phyloP scores from a whole-genome alignment of 2,888 invertebrate genomes.

The Xanthia icteritia region DNA sequence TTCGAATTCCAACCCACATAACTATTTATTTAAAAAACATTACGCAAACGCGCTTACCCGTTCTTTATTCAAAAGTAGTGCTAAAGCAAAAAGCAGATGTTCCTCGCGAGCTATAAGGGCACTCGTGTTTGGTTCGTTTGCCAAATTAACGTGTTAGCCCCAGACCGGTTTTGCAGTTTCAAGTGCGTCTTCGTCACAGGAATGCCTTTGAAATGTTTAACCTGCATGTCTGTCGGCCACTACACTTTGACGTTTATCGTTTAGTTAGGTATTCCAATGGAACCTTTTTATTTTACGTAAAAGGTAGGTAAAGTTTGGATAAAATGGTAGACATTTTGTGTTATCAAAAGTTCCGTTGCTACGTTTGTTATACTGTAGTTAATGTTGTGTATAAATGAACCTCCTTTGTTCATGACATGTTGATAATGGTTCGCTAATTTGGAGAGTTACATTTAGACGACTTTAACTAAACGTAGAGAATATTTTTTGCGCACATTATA shows the following conservation, averaged over 20 bases:
- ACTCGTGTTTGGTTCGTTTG: slow-evolving; percentile 84
- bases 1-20: slow-evolving; percentile 5
- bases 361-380: background rate
- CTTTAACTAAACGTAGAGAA: background rate
- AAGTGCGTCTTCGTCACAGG: slow-evolving; percentile 71
- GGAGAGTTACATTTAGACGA: background rate
- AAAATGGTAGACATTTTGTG: slow-evolving; percentile 2
- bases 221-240: slow-evolving; percentile 54
- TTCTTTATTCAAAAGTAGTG: slow-evolving; percentile 72
- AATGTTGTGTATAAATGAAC: slow-evolving; percentile 2
- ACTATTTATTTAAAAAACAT: background rate
- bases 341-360: slow-evolving; percentile 7
- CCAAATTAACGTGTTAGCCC: slow-evolving; percentile 85
- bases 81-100: slow-evolving; percentile 79
- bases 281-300: slow-evolving; percentile 24
- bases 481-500: background rate
- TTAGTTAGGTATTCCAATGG: slow-evolving; percentile 39
- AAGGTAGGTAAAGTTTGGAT: background rate
- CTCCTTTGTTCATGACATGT: slow-evolving; percentile 9
- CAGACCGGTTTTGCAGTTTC: slow-evolving; percentile 70
- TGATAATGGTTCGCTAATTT: slow-evolving; percentile 8
- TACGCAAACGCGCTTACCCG: slow-evolving; percentile 37
- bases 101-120: slow-evolving; percentile 74
- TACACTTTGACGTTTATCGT: slow-evolving; percentile 49
- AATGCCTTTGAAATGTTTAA: slow-evolving; percentile 70